Base-by-base conservation (phyloP, 2,888 invertebrate genomes). In the Nebria brevicollis region DNA sequence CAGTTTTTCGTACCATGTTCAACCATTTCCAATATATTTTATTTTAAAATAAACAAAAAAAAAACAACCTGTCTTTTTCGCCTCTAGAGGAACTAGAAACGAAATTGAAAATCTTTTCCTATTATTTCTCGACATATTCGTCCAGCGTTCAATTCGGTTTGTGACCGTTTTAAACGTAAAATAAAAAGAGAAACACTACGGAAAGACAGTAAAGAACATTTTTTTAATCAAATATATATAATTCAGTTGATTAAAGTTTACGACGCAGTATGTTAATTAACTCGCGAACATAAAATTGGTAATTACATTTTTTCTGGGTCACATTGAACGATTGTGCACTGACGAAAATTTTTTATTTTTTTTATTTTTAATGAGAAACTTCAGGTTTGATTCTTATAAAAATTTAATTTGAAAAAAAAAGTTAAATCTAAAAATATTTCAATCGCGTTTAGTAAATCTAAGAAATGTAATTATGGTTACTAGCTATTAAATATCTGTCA, bases 101-200 rank as follows among this genome's bases (percentile, higher is more conserved):
- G 75, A 34, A 65, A 75, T 75, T 75, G 75, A 75, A 75, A 75
- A 75, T 75, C 75, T 75, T 75, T 64, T 26, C 42, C 74, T 72
- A 54, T 54, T 54, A 54, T 54, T 54, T 54, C 54, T 54, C 54
- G 54, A 54, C 54, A 54, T 54, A 54, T 54, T 54, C 54, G 54
- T 54, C 54, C 54, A 2, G 13, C 13, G 54, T 54, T 54, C 54
- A 54, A 11, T 54, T 54, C 54, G 54, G 34, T 34, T 34, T 54
- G 8, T 54, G 54, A 54, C 54, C 13, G 8, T 13, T 54, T 54
- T 54, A 34, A 34, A 34, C 13, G 54, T 7, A 54, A 11, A 54
- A 54, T 13, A 54, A 54, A 54, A 54, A n/a, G n/a, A 54, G 7
- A 11, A 54, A 5, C 11, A 1, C 54, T 1, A 54, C 13, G 54